A percentile compares a stretch with the other conserved stretches of the same genome.
Conservation (phyloP, 2,888 invertebrate species). For the Eucriotettix oculatus region DNA sequence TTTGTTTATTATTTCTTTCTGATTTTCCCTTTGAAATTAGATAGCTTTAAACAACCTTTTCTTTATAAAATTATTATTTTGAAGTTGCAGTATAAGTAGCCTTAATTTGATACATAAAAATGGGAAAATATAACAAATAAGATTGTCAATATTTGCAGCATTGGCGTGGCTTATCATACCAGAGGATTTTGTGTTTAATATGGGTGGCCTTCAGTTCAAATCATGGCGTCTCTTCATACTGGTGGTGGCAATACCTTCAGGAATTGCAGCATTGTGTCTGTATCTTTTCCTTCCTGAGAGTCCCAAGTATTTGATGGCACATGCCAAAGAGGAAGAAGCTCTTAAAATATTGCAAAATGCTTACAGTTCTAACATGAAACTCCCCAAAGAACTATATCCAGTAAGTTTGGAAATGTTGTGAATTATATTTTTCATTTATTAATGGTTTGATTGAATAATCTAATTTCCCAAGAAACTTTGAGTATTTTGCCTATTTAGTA, state of each 20-base stretch:
- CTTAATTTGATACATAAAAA: no score
- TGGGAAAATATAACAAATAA: no score
- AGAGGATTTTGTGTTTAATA: constrained; percentile 28
- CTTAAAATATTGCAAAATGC: constrained; percentile 21
- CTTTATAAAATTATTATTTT: no score
- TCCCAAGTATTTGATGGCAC: constrained; percentile 25
- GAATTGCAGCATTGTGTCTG: constrained; percentile 42
- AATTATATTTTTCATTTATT: no score
- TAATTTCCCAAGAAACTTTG: no score
- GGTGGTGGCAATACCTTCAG: constrained; percentile 45
- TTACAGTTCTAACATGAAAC: constrained; percentile 23
- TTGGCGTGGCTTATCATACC: constrained; percentile 59
- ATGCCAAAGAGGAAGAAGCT: constrained; percentile 21
- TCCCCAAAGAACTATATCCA: constrained; percentile 40
- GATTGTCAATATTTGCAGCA: constrained; percentile 26
- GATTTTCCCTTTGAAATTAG: no score
- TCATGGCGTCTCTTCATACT: constrained; percentile 48
- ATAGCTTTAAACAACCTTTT: no score
- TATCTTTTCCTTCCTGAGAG: constrained; percentile 26
- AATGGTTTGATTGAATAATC: no score
- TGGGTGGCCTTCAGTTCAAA: constrained; percentile 23
- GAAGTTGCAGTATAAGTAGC: no score
- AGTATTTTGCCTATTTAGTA: no score
- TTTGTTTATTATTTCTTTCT: no score
- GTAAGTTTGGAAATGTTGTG: constrained; percentile 24